Conservation (phyloP, 1,140 invertebrate species). For the Drosophila murphyi region DNA sequence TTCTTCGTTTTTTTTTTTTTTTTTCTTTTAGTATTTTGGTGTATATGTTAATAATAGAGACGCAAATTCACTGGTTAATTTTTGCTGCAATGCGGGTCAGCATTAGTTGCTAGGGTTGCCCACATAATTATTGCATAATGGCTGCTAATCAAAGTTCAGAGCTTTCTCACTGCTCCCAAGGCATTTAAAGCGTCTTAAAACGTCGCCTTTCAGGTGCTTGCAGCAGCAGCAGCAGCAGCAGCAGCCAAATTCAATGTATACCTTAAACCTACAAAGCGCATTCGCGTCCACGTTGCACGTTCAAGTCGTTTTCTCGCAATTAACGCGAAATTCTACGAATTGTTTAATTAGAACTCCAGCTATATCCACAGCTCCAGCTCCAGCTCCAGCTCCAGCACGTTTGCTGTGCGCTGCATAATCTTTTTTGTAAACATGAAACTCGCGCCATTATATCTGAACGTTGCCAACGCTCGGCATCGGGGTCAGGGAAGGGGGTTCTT, state of each 20-base stretch:
- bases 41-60: constrained; percentile 61
- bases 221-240: background rate
- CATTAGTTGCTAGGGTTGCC: constrained; percentile 2
- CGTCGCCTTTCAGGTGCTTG: constrained; percentile 46
- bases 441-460: constrained; percentile 81
- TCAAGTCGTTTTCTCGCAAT: constrained; percentile 83
- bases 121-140: constrained; percentile 39
- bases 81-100: constrained; percentile 38
- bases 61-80: constrained; percentile 4
- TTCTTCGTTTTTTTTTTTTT: too few relatives aligned
- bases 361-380: constrained; percentile 63
- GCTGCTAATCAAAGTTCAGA: constrained; percentile 62
- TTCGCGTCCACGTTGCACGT: constrained; percentile 66
- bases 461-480: constrained; percentile 30
- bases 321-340: constrained; percentile 85
- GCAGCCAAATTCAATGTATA: constrained; percentile 1
- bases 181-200: constrained; percentile 14
- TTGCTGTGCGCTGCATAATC: constrained; percentile 73
- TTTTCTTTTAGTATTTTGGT: background rate
- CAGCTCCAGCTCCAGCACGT: constrained; percentile 49
- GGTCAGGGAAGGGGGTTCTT: constrained; percentile 37
- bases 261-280: constrained; percentile 14
- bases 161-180: constrained; percentile 40
- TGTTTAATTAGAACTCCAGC: constrained; percentile 84
- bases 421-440: constrained; percentile 84